Evolutionary conservation across 2,113 vertebrate species (phyloP), one percentile per base, ranked within the genome.

Genomic region (Oophaga pumilio): DNA sequence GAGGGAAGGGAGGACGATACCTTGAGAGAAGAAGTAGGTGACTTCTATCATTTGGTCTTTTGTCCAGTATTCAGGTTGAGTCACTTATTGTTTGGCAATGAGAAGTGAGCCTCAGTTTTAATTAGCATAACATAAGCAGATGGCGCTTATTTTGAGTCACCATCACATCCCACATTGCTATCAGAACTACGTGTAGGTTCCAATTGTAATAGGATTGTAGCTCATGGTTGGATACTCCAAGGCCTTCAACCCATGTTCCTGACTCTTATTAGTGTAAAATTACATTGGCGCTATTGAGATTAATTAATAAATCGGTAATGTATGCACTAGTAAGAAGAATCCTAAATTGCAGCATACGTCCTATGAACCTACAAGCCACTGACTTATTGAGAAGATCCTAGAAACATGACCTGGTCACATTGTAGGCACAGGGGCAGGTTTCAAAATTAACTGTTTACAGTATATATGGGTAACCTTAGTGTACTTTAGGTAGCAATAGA

Each of bases 1-100:
- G 10, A 68, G 91, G 89, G 77, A 85, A 76, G 89, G 89, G 73
- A 56, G 90, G 78, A 84, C 7, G 62, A 87, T 89, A 76, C 74
- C 87, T 60, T 50, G 53, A 28, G 73, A 76, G 90, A 89, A 92
- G 91, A 90, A 86, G 93, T 93, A 87, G 86, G 86, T 87, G 80
- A 49, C 52, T 22, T 52, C 69, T 18, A 33, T 43, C 20, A 33
- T 74, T 59, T 56, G 26, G 26, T 33, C n/a, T 8, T 78, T 17
- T 26, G n/a, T 60, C 77, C 56, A 33, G 8, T 18, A 14, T 80
- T 18, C 9, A 33, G 57, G 56, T 28, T 26, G 53, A 52, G 24
- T 18, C 13, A 26, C 13, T 28, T 78, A 4, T 76, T n/a, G 43
- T 5, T 53, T 17, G 1, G 4, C 17, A 76, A 22, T 18, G 49